A percentile compares a stretch with the other conserved stretches of the same genome.
These are phyloP conservation scores for Trachymyrmex cornetzi DNA, from an alignment of 1,140 invertebrate species.

Conservation along the genomic window DNA sequence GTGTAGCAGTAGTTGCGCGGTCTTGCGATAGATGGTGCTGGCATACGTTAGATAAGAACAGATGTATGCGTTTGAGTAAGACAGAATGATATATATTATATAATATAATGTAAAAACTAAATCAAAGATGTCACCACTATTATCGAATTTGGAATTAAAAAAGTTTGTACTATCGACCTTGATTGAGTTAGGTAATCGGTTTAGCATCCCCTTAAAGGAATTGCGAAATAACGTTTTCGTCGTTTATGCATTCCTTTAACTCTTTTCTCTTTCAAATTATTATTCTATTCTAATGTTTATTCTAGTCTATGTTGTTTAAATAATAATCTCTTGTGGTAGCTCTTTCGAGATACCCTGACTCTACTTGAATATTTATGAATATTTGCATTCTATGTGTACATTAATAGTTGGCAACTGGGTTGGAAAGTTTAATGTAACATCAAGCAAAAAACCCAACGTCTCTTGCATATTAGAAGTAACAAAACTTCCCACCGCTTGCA, in stretches of 20 bases:
- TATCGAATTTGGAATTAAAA: too few relatives aligned
- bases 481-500: background rate
- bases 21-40: too few relatives aligned
- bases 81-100: too few relatives aligned
- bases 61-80: too few relatives aligned
- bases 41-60: too few relatives aligned
- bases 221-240: background rate
- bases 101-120: too few relatives aligned
- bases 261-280: background rate
- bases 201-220: too few relatives aligned
- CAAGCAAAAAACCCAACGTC: background rate
- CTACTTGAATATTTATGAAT: background rate
- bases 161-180: too few relatives aligned
- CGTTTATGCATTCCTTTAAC: background rate
- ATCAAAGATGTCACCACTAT: too few relatives aligned
- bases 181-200: too few relatives aligned
- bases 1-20: too few relatives aligned
- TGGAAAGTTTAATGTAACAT: slow-evolving; percentile 20
- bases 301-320: background rate
- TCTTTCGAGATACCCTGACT: background rate
- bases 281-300: slow-evolving; percentile 7
- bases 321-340: background rate
- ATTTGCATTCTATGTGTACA: background rate
- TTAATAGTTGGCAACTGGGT: background rate
- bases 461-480: background rate